Conservation (phyloP, 2,888 invertebrate species). For the Dioctria rufipes region DNA sequence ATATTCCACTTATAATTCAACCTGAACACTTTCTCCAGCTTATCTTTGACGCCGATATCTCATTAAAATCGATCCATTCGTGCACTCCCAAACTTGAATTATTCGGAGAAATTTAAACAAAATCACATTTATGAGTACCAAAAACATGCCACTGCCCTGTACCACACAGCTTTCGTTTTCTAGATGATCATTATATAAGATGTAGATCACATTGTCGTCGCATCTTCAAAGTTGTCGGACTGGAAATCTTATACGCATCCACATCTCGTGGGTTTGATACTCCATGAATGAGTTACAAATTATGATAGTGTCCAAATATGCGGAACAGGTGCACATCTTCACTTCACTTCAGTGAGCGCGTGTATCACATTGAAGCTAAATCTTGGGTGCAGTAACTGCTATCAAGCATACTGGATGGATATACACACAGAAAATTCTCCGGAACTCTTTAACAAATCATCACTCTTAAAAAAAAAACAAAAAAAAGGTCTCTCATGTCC, state of each 20-base stretch:
- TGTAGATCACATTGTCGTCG: conserved; percentile 27
- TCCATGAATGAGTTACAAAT: background rate
- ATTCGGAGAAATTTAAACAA: conserved; percentile 19
- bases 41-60: conserved; percentile 3
- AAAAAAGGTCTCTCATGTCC: background rate
- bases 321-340: conserved; percentile 31
- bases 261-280: conserved; percentile 13
- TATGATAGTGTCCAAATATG: conserved; percentile 1
- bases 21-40: conserved; percentile 14
- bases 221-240: background rate
- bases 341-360: background rate
- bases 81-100: conserved; percentile 28
- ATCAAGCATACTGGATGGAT: background rate
- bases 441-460: conserved; percentile 15
- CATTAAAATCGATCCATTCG: conserved; percentile 25
- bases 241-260: background rate
- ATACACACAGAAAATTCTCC: conserved; percentile 8
- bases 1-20: background rate
- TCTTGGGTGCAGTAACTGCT: background rate
- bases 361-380: background rate
- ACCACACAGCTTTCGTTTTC: conserved; percentile 33
- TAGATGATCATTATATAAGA: conserved; percentile 30
- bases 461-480: background rate
- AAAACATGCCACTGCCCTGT: conserved; percentile 10
- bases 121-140: background rate